Conservation (phyloP, 2,113 vertebrate genomes). For the Vireo altiloquus region DNA sequence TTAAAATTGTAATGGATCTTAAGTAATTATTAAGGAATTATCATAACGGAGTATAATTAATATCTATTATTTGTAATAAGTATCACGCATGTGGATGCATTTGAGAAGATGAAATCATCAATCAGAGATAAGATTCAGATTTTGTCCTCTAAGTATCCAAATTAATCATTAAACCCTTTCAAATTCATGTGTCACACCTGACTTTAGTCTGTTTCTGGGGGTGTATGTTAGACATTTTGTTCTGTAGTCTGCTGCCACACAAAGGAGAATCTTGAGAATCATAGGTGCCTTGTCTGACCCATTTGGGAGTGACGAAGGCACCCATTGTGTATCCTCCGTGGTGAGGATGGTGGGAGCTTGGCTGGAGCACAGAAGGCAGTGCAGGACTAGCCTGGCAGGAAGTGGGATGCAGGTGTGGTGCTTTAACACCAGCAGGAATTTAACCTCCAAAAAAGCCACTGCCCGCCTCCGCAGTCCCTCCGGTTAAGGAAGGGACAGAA, state of each 20-base stretch:
- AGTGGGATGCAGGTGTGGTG: too few relatives aligned
- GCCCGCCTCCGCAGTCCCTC: neutral
- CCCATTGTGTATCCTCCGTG: accelerated
- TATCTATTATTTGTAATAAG: slow-evolving; percentile 1
- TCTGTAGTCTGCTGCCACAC: neutral
- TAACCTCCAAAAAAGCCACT: neutral
- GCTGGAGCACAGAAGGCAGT: neutral
- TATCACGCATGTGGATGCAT: neutral
- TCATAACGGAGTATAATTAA: neutral
- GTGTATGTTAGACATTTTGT: accelerated
- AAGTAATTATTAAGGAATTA: slow-evolving; percentile 28
- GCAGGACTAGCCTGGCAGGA: neutral
- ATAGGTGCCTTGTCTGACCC: neutral
- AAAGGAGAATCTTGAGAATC: neutral
- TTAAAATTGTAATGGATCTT: slow-evolving; percentile 13
- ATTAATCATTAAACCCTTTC: neutral
- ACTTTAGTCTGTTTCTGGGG: neutral
- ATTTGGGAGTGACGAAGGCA: accelerated
- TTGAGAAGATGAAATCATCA: slow-evolving; percentile 6
- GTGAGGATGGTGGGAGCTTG: neutral
- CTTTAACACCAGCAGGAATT: neutral
- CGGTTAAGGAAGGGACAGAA: too few relatives aligned
- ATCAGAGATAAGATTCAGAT: neutral
- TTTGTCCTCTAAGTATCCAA: neutral
- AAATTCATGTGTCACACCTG: neutral